A percentile compares a stretch with the other conserved stretches of the same genome.
These are phyloP conservation scores for Atta cephalotes DNA, from an alignment of 1,140 invertebrate genomes.

Conservation along the genomic window DNA sequence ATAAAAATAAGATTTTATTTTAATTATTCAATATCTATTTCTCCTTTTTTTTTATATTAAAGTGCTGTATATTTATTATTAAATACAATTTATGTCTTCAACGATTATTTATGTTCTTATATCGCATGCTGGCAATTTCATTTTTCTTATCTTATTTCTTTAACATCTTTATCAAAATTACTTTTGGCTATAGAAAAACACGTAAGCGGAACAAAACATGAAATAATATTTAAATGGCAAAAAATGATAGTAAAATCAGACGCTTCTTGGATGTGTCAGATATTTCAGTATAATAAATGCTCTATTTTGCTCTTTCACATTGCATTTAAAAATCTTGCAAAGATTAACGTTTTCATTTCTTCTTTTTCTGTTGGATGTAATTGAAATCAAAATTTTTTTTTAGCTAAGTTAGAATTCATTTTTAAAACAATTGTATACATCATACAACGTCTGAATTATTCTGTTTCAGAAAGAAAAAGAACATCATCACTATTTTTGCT, in stretches of 20 bases:
- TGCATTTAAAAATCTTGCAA: neutral
- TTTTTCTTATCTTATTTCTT: neutral
- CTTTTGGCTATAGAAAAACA: neutral
- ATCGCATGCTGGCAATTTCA: neutral
- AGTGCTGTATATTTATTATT: neutral
- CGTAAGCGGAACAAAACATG: neutral
- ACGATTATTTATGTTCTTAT: neutral
- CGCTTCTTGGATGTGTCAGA: neutral
- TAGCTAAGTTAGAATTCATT: neutral
- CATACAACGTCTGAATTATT: neutral
- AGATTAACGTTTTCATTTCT: neutral
- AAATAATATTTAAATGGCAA: neutral
- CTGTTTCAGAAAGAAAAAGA: neutral
- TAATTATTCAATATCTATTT: too few species aligned
- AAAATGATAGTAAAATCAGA: neutral
- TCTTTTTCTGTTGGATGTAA: neutral
- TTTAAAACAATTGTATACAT: constrained; percentile 15
- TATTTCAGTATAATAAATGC: constrained; percentile 15
- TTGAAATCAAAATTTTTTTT: neutral
- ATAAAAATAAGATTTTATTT: too few species aligned
- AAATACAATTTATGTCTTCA: neutral
- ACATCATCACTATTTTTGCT: neutral
- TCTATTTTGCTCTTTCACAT: neutral
- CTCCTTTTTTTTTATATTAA: too few species aligned
- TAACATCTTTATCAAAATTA: neutral